phyloP scores from a whole-genome alignment of 2,797 vertebrate genomes.

The Intellagama lesueurii region DNA sequence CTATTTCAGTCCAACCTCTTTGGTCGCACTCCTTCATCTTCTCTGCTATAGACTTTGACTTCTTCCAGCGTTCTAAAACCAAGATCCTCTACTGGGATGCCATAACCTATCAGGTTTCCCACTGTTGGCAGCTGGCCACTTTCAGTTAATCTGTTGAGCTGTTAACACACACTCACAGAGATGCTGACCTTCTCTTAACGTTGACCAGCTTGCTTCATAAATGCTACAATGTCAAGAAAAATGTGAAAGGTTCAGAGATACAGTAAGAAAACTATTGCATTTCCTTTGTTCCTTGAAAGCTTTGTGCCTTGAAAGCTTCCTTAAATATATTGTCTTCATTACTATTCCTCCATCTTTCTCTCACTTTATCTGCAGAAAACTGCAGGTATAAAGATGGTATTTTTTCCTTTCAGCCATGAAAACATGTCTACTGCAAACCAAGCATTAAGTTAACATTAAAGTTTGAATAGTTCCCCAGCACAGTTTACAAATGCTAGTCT shows the following conservation, averaged over 20 bases:
- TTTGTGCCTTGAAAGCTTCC: too few relatives aligned
- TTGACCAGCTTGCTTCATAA: neutral
- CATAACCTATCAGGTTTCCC: neutral
- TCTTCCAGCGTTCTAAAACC: neutral
- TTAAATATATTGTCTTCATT: neutral
- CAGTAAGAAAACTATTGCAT: neutral
- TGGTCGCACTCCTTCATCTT: neutral
- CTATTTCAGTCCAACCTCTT: neutral
- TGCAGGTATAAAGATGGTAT: neutral
- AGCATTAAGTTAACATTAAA: neutral
- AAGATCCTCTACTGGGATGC: neutral
- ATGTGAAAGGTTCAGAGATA: neutral
- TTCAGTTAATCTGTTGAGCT: neutral
- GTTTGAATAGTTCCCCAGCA: neutral
- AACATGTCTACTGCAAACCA: neutral
- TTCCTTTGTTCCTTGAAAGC: neutral
- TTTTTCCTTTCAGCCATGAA: neutral
- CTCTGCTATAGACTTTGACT: neutral
- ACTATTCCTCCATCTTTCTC: neutral
- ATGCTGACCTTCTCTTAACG: neutral
- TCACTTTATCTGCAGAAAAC: constrained; percentile 6
- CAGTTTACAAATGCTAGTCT: neutral
- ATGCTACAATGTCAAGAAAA: neutral
- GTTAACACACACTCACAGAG: neutral
- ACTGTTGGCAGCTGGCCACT: neutral